Conservation (phyloP, 2,888 invertebrate genomes). For the Achlya flavicornis region DNA sequence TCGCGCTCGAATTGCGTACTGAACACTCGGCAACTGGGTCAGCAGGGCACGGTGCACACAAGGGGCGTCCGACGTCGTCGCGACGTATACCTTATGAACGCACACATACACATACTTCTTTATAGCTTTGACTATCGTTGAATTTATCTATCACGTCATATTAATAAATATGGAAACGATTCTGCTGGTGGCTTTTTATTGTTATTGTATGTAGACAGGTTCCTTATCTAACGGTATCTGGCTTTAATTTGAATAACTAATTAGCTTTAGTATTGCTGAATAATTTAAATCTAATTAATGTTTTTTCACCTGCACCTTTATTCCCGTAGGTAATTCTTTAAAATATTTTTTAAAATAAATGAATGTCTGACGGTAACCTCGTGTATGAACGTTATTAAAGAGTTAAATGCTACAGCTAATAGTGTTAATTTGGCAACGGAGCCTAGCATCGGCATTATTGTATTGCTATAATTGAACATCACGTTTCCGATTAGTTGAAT, state of each 20-base stretch:
- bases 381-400: constrained; percentile 12
- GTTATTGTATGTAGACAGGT: neutral
- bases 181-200: neutral
- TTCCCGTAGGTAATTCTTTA: too few species aligned
- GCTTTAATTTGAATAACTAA: neutral
- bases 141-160: constrained; percentile 20
- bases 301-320: too few species aligned
- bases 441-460: constrained; percentile 51
- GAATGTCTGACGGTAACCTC: neutral
- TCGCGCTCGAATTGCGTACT: constrained; percentile 79
- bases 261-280: neutral
- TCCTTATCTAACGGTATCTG: neutral
- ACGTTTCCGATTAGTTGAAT: constrained; percentile 69
- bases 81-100: constrained; percentile 27
- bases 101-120: constrained; percentile 9
- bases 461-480: constrained; percentile 70
- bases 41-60: constrained; percentile 72
- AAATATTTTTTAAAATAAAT: neutral
- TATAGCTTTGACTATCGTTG: constrained; percentile 17
- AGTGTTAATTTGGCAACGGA: constrained; percentile 53
- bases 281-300: neutral
- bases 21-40: constrained; percentile 78
- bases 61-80: constrained; percentile 51
- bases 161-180: neutral
- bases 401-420: constrained; percentile 20